Conservation (phyloP, 2,113 vertebrate species). For the Neoarius graeffei region DNA sequence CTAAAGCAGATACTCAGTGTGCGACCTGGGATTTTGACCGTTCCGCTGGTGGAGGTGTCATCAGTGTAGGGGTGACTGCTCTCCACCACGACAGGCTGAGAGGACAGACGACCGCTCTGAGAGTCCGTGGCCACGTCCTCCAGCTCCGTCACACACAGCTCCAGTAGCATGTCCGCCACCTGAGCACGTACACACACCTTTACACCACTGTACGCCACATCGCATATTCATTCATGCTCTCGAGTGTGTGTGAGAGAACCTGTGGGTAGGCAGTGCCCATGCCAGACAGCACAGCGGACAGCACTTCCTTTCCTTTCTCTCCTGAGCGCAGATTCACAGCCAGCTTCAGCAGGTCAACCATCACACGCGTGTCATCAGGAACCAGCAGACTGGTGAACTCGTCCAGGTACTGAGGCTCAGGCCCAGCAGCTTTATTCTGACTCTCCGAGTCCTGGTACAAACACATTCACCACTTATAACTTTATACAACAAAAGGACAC, state of each 20-base stretch:
- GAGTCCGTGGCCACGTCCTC: conserved; percentile 89
- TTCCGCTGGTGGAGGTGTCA: conserved; percentile 95
- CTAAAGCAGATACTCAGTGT: not conserved
- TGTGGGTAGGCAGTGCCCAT: conserved; percentile 97
- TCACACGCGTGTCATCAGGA: conserved; percentile 89
- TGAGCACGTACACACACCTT: not conserved
- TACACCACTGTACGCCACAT: too few relatives aligned
- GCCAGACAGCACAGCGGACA: conserved; percentile 93
- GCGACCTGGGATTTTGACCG: conserved; percentile 95
- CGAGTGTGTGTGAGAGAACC: conserved; percentile 61
- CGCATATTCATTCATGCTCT: too few relatives aligned
- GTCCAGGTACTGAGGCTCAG: conserved; percentile 91
- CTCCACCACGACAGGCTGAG: conserved; percentile 95
- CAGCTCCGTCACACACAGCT: not conserved
- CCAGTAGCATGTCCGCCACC: conserved; percentile 8
- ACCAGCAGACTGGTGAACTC: conserved; percentile 93
- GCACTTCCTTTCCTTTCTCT: conserved; percentile 89
- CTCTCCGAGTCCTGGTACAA: conserved; percentile 86
- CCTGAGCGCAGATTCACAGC: conserved; percentile 90
- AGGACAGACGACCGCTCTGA: conserved; percentile 93
- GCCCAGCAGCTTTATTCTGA: conserved; percentile 87
- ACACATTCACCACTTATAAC: not conserved
- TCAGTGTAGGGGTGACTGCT: conserved; percentile 98
- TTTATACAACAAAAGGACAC: not conserved
- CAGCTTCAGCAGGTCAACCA: conserved; percentile 95